These are phyloP conservation scores for Schizothorax lantsangensis DNA, from an alignment of 2,797 vertebrate species.

Conservation along the genomic window DNA sequence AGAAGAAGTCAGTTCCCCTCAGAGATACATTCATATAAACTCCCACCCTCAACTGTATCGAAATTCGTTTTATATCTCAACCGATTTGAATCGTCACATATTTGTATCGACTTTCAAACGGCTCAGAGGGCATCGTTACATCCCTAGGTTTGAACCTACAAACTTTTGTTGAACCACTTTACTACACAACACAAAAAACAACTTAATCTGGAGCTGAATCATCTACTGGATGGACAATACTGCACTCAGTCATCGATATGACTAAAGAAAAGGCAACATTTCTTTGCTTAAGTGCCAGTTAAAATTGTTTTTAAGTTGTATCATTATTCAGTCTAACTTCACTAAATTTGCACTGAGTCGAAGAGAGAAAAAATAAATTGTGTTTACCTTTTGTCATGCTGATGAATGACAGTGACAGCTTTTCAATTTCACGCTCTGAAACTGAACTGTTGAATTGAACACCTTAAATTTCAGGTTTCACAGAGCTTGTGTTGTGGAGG, in stretches of 20 bases:
- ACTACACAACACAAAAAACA: neutral
- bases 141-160: neutral
- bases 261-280: neutral
- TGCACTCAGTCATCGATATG: neutral
- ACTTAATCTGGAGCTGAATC: neutral
- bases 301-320: neutral
- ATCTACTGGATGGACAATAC: neutral
- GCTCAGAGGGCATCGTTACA: no score
- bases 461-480: neutral
- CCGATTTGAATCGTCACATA: neutral
- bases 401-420: slow-evolving; percentile 27
- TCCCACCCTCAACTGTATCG: no score
- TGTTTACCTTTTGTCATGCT: slow-evolving; percentile 8
- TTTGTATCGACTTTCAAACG: neutral
- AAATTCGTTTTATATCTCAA: neutral
- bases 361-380: neutral
- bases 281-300: neutral
- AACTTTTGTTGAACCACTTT: neutral
- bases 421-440: slow-evolving; percentile 29
- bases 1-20: neutral
- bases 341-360: neutral
- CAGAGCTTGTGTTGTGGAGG: neutral
- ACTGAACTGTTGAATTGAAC: slow-evolving; percentile 3
- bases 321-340: slow-evolving; percentile 31
- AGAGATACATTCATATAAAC: no score